Conservation (phyloP, 2,797 vertebrate genomes). For the Cryptoprocta ferox region DNA sequence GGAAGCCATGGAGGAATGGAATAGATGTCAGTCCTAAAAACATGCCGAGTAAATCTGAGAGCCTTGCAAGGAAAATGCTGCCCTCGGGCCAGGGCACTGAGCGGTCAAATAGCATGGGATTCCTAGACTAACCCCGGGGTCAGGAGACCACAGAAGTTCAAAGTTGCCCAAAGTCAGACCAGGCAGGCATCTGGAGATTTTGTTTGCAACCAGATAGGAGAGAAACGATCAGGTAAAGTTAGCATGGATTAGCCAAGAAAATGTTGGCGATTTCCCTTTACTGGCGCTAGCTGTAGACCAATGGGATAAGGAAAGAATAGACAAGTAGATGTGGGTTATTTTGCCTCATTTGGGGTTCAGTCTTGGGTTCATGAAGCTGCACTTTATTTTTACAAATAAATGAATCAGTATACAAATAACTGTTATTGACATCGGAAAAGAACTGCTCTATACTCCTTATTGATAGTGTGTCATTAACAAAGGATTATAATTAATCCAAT, state of each 20-base stretch:
- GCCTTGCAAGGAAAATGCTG: not conserved
- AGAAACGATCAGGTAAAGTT: not conserved
- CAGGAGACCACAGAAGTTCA: not conserved
- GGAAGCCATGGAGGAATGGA: not conserved
- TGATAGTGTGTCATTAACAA: not conserved
- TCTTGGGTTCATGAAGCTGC: not conserved
- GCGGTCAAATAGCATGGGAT: not conserved
- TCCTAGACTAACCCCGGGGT: not conserved
- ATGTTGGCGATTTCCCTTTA: not conserved
- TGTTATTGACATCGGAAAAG: not conserved
- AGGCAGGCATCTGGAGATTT: not conserved
- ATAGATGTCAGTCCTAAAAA: not conserved
- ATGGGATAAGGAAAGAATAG: not conserved
- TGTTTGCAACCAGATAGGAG: not conserved
- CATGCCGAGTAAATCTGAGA: not conserved
- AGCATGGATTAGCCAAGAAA: not conserved
- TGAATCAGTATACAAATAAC: not conserved
- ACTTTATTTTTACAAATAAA: not conserved
- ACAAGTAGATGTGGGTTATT: not conserved
- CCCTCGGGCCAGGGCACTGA: fast-evolving
- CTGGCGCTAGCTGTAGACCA: too few species aligned
- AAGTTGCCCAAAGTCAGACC: not conserved
- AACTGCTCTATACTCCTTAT: not conserved
- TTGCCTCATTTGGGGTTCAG: not conserved
- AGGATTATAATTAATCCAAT: not conserved